These are phyloP conservation scores for Dolichomitus sp. DNA, from an alignment of 2,888 invertebrate species.

Conservation along the genomic window DNA sequence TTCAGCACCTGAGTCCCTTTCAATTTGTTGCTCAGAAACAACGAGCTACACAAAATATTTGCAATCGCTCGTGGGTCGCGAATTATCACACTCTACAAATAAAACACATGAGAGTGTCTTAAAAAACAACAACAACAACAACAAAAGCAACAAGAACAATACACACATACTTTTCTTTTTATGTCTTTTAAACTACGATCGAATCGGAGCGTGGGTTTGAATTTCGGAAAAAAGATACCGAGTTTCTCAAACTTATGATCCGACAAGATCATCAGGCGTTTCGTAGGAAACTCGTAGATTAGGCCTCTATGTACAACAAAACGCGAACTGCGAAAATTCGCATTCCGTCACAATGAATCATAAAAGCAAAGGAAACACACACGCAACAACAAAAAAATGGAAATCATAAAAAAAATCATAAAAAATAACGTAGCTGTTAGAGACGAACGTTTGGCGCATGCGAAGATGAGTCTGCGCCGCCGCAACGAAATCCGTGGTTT, in stretches of 20 bases:
- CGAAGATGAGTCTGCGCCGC: conserved; percentile 30
- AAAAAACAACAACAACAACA: not conserved
- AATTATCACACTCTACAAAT: conserved; percentile 5
- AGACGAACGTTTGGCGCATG: conserved; percentile 33
- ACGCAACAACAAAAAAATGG: conserved; percentile 49
- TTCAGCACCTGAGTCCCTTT: conserved; percentile 16
- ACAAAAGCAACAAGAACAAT: conserved; percentile 8
- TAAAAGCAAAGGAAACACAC: conserved; percentile 46
- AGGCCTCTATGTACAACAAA: conserved; percentile 64
- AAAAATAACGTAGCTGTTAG: conserved; percentile 46
- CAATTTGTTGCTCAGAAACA: conserved; percentile 8
- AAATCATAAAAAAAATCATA: conserved; percentile 50
- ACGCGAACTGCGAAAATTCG: conserved; percentile 57
- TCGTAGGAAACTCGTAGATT: conserved; percentile 50
- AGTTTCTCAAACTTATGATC: not conserved
- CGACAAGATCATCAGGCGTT: conserved; percentile 20
- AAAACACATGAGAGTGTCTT: conserved; percentile 18
- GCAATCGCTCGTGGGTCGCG: conserved; percentile 6
- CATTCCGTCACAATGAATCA: conserved; percentile 61
- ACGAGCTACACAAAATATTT: conserved; percentile 17
- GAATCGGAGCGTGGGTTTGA: not conserved
- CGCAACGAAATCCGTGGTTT: conserved; percentile 47
- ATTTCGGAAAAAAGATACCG: not conserved
- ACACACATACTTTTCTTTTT: conserved; percentile 27
- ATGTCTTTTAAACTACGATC: conserved; percentile 23